Base-by-base conservation (phyloP, 1,140 invertebrate species). In the Chrysomallon squamiferum region DNA sequence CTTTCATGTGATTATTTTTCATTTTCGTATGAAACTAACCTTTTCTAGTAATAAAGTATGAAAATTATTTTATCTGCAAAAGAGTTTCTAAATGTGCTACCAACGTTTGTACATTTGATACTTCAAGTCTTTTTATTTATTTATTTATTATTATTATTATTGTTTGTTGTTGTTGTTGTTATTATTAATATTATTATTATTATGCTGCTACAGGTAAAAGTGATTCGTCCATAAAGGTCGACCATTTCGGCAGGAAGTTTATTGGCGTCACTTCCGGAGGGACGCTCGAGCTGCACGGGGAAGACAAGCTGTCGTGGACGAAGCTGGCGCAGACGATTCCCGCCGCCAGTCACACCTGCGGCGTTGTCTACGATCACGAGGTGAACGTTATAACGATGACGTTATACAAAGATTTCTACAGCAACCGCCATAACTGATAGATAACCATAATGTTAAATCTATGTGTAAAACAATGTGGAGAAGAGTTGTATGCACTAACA, bases 241-340 rank as follows among this genome's bases (percentile, higher is more conserved):
- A 18, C 3, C 58, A 38, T 4, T 71, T 72, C 57, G 78, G 78
- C 9, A 52, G 68, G 20, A 80, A 79, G 59, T 74, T 74, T 45
- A 67, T 79, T n/a, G 72, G 73, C 32, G 72, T 79, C 3, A 29
- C 52, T 9, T 33, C 41, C 7, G 75, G 72, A 2, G 76, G 78
- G 4, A 65, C 60, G 6, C 47, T 79, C n/a, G 73, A 77, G 30
- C 59, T 80, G 11, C 75, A 80, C 30, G 78, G 78, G 11, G 49
- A 70, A 60, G 47, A 69, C 27, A 77, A 74, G 41, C 38, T 74
- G n/a, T 72, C 76, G 2, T 80, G 78, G 78, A 78, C 78, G 2
- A 71, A 72, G 38, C 68, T 80, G 5, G 66, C 67, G 3, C 65
- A 69, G 30, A 68, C 67, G 11, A n/a, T 75, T 4, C 57, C 54